Conservation (phyloP, 2,888 invertebrate species). For the Agapostemon virescens region DNA sequence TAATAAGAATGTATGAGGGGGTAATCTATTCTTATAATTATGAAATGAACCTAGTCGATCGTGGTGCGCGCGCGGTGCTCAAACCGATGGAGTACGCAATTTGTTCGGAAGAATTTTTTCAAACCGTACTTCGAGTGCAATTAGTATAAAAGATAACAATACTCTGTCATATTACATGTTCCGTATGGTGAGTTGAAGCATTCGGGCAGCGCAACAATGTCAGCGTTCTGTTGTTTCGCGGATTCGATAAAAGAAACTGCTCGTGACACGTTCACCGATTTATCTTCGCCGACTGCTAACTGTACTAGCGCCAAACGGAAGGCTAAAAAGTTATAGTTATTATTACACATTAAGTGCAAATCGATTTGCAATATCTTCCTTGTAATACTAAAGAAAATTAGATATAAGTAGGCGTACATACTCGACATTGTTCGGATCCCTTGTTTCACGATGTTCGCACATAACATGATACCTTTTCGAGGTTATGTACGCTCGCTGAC, state of each 20-base stretch:
- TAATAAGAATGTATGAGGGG: too few species aligned
- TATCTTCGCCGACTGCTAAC: slow-evolving; percentile 88
- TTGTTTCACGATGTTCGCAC: slow-evolving; percentile 57
- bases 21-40: background rate
- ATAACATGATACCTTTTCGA: slow-evolving; percentile 61
- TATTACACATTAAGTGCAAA: background rate
- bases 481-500: slow-evolving; percentile 67
- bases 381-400: background rate
- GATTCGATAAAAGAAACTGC: slow-evolving; percentile 87
- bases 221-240: slow-evolving; percentile 85
- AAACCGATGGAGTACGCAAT: background rate
- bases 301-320: slow-evolving; percentile 92
- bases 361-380: background rate
- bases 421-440: slow-evolving; percentile 70
- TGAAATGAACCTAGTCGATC: background rate
- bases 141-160: background rate
- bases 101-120: background rate
- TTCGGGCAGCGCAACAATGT: slow-evolving; percentile 88
- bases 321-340: slow-evolving; percentile 78
- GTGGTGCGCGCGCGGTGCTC: background rate
- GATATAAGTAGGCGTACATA: slow-evolving; percentile 53
- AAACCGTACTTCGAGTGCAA: background rate
- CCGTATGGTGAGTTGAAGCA: slow-evolving; percentile 98
- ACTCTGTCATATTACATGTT: slow-evolving; percentile 82
- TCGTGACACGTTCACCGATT: slow-evolving; percentile 87